Conservation (phyloP, 2,797 vertebrate species). For the Falco peregrinus region DNA sequence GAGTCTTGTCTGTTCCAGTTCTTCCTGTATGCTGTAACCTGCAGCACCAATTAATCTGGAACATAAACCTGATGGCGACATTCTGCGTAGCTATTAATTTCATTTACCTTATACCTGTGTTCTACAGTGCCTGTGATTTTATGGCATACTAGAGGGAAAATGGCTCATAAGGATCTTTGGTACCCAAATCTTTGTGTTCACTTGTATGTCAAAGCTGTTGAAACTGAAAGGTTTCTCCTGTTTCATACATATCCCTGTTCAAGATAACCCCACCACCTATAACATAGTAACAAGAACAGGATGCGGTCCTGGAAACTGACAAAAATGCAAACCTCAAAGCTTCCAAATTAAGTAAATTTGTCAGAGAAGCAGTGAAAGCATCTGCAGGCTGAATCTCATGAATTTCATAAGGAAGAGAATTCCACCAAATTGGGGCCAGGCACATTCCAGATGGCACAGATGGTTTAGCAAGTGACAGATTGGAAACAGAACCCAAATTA, state of each 20-base stretch:
- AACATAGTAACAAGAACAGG: background rate
- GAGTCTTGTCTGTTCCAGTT: background rate
- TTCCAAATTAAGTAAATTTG: slow-evolving; percentile 48
- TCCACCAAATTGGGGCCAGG: slow-evolving; percentile 60
- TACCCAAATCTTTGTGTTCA: background rate
- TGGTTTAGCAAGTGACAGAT: slow-evolving; percentile 72
- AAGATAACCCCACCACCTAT: background rate
- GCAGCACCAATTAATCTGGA: background rate
- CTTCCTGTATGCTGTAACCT: background rate
- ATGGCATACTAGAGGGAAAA: background rate
- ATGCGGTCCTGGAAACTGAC: background rate
- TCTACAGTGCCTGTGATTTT: background rate
- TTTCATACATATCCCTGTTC: background rate
- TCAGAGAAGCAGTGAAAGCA: slow-evolving; percentile 26
- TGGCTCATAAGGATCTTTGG: background rate
- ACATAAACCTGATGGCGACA: background rate
- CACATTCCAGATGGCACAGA: slow-evolving; percentile 68
- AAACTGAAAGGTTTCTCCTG: background rate
- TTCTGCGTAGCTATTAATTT: background rate
- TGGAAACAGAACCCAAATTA: slow-evolving; percentile 74
- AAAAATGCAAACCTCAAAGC: slow-evolving; percentile 40
- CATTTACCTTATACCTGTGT: background rate
- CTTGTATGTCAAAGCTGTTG: background rate
- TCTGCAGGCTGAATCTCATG: slow-evolving; percentile 39
- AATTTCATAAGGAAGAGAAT: slow-evolving; percentile 63